Evolutionary conservation across 2,888 invertebrate species (phyloP), one percentile per base, ranked within the genome.

Genomic region (Beris morrisii): DNA sequence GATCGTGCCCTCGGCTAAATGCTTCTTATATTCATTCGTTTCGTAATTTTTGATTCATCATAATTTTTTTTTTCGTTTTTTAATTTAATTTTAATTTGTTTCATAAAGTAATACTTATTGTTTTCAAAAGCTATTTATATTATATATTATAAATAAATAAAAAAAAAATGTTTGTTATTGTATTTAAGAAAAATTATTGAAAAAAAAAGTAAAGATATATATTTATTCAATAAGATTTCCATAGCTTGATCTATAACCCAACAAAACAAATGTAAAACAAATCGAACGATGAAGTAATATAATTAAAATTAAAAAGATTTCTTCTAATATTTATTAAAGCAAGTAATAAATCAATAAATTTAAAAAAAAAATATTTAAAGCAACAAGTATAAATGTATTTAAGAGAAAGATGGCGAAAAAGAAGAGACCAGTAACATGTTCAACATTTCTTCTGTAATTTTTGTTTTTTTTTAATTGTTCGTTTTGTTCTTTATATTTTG

Each of bases 101-200:
- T 22, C 22, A 3, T 22, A 22, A 22, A 22, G 22, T 22, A 22
- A 22, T 22, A 22, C 22, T 11, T 50, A 50, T 61, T 38, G 28
- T 45, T 59, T 30, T 48, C 13, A 9, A 15, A 46, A 59, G 48
- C 59, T 61, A 11, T 38, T 38, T 38, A 38, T 38, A 38, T 43
- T 48, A 58, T 58, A 58, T 58, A 55, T 58, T 59, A 59, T 59
- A 13, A 61, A 50, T 50, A 22, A 46, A 61, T 61, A 61, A 28
- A 50, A 32, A n/a, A 61, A 50, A 59, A 31, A 52, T 52, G 61
- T 50, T 61, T 61, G 61, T 61, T 61, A 61, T 52, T 61, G 52
- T 61, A 61, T 61, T 61, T 61, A 52, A 61, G 38, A 52, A 59
- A 32, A 59, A 56, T 22, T 22, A 22, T 22, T 56, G 15, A 56